A percentile compares a stretch with the other conserved stretches of the same genome.
Evolutionary conservation across 35 echinoderm and acorn worm genomes (phyloP).

Genomic region (Diadema setosum): DNA sequence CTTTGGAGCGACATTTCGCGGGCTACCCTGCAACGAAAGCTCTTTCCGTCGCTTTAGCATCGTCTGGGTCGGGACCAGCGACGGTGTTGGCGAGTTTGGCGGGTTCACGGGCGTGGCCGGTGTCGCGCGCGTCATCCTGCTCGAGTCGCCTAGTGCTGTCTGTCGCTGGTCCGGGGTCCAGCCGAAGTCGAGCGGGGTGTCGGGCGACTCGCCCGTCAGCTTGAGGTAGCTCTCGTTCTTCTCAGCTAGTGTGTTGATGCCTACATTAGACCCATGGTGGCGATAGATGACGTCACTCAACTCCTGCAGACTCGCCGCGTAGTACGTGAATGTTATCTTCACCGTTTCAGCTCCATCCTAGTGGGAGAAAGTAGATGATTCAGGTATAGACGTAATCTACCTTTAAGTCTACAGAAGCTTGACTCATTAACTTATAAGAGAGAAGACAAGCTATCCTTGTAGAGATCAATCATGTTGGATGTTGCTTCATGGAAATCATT

Average conservation of each 20-base stretch:
- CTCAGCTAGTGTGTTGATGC: background rate
- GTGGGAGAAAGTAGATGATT: background rate
- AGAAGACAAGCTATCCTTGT: too few species aligned
- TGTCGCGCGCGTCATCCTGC: background rate
- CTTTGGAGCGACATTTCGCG: background rate
- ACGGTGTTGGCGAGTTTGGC: background rate
- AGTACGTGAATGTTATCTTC: slow-evolving; percentile 5
- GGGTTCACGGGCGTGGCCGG: background rate
- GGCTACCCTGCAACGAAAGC: background rate
- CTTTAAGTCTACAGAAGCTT: too few species aligned
- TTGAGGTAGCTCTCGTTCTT: background rate
- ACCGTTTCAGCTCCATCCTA: background rate
- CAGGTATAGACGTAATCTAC: too few species aligned
- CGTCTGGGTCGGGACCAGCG: background rate
- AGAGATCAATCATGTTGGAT: too few species aligned
- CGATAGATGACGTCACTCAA: background rate
- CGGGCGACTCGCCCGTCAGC: background rate
- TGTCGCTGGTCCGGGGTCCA: background rate
- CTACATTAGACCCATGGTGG: background rate
- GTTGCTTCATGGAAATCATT: too few species aligned
- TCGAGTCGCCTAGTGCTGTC: background rate
- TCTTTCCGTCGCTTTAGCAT: background rate
- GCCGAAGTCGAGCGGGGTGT: background rate
- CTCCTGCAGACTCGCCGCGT: background rate
- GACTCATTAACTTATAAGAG: too few species aligned